Percentiles rank a stretch among this genome's conserved stretches.
phyloP scores from a whole-genome alignment of 2,888 invertebrate species.

The Athalia cordata region DNA sequence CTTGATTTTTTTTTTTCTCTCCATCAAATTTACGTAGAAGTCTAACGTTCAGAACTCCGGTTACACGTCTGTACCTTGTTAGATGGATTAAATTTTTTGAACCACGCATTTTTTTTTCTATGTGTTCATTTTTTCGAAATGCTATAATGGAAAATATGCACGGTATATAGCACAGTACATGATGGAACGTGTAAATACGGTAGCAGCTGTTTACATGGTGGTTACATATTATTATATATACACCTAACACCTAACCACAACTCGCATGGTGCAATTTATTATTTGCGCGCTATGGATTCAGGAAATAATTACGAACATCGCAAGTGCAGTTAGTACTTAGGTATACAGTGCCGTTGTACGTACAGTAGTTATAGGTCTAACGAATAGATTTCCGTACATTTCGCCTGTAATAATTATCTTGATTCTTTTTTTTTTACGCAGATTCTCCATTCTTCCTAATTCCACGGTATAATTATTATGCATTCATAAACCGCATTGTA shows the following conservation, averaged over 20 bases:
- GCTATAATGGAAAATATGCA: too few relatives aligned
- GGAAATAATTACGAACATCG: constrained; percentile 36
- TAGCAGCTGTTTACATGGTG: too few relatives aligned
- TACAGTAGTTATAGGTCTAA: background rate
- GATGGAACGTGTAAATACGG: too few relatives aligned
- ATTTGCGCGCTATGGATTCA: constrained; percentile 11
- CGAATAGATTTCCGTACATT: too few relatives aligned
- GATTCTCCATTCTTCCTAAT: background rate
- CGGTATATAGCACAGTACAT: too few relatives aligned
- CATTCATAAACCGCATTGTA: background rate
- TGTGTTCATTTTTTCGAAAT: too few relatives aligned
- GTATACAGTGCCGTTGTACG: constrained; percentile 21
- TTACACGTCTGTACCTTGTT: background rate
- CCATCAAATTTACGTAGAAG: background rate
- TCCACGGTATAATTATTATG: background rate
- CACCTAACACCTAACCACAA: constrained; percentile 9
- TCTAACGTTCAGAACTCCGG: background rate
- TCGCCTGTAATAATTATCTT: background rate
- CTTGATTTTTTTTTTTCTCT: background rate
- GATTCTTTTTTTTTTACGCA: background rate
- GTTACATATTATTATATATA: background rate
- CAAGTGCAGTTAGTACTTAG: constrained; percentile 27
- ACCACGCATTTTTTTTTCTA: too few relatives aligned
- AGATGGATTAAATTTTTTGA: background rate
- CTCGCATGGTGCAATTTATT: constrained; percentile 28